Conservation (phyloP, 2,888 invertebrate species). For the Campoplex nolae region DNA sequence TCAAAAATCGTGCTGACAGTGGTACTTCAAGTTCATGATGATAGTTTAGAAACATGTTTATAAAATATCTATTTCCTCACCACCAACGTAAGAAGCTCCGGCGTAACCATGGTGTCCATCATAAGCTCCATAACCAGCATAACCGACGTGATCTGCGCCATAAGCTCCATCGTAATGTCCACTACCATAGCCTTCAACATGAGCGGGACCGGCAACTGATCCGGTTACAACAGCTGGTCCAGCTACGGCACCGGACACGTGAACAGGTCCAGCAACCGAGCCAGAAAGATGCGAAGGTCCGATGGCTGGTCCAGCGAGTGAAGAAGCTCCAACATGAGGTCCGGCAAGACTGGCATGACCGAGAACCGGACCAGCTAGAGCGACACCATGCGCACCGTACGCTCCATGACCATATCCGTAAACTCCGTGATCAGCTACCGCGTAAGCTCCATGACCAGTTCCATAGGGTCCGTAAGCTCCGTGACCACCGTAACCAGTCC, state of each 20-base stretch:
- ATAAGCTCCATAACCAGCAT: conserved; percentile 24
- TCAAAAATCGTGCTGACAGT: not conserved
- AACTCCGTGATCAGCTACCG: conserved; percentile 67
- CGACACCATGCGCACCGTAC: conserved; percentile 77
- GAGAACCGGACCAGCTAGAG: conserved; percentile 78
- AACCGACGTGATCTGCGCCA: conserved; percentile 59
- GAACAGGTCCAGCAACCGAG: conserved; percentile 80
- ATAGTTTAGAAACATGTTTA: not conserved
- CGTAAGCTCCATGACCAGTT: conserved; percentile 67
- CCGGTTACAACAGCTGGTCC: conserved; percentile 80
- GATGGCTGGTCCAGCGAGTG: conserved; percentile 79
- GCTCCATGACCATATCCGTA: conserved; percentile 67
- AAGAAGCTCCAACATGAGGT: conserved; percentile 78
- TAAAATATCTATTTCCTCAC: conserved; percentile 11
- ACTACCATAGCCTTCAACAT: conserved; percentile 78
- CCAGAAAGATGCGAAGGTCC: conserved; percentile 81
- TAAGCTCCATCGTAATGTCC: conserved; percentile 69
- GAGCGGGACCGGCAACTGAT: conserved; percentile 81
- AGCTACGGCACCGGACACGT: conserved; percentile 82
- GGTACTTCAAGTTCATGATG: not conserved
- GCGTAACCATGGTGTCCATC: conserved; percentile 51
- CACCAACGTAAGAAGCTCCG: conserved; percentile 47
- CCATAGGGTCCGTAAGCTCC: conserved; percentile 70
- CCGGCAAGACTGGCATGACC: conserved; percentile 79
- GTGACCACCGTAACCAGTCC: conserved; percentile 72